phyloP scores from a whole-genome alignment of 92 coral and sea anemone species.

The Epizoanthus ramosus region DNA sequence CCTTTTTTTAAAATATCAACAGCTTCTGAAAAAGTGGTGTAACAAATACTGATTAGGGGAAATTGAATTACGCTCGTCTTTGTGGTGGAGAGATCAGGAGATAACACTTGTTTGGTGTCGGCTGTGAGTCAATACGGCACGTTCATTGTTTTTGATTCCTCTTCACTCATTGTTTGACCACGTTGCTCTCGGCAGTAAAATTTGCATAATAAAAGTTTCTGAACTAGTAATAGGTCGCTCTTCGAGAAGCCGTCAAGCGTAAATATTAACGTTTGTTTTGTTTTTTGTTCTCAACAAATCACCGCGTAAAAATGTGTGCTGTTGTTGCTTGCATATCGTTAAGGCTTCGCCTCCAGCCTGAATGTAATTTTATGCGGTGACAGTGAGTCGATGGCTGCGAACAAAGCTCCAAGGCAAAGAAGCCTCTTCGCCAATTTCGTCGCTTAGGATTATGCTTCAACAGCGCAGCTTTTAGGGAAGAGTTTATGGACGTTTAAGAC shows the following conservation, averaged over 20 bases:
- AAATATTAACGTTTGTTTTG: slow-evolving; percentile 32
- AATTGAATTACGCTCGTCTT: background rate
- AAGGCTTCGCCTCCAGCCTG: slow-evolving; percentile 10
- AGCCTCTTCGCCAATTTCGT: background rate
- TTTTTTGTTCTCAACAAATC: slow-evolving; percentile 45
- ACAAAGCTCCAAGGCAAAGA: slow-evolving; percentile 5
- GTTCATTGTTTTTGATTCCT: slow-evolving; percentile 15
- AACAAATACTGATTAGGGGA: background rate
- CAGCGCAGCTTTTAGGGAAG: background rate
- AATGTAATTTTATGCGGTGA: slow-evolving; percentile 21
- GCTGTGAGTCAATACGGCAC: background rate
- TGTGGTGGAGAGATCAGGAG: background rate
- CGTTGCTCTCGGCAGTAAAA: slow-evolving; percentile 37
- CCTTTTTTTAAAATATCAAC: background rate
- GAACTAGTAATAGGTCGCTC: slow-evolving; percentile 20
- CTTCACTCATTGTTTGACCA: slow-evolving; percentile 30
- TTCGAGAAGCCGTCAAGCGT: slow-evolving; percentile 40
- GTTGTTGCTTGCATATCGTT: slow-evolving; percentile 36
- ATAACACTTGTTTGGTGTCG: background rate
- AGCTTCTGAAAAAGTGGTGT: background rate
- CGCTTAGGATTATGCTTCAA: background rate
- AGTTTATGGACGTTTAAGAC: background rate
- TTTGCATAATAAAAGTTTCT: slow-evolving; percentile 34
- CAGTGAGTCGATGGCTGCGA: slow-evolving; percentile 35
- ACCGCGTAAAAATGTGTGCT: slow-evolving; percentile 20